These are phyloP conservation scores for Erebia epiphron DNA, from an alignment of 2,888 invertebrate genomes.

Conservation along the genomic window DNA sequence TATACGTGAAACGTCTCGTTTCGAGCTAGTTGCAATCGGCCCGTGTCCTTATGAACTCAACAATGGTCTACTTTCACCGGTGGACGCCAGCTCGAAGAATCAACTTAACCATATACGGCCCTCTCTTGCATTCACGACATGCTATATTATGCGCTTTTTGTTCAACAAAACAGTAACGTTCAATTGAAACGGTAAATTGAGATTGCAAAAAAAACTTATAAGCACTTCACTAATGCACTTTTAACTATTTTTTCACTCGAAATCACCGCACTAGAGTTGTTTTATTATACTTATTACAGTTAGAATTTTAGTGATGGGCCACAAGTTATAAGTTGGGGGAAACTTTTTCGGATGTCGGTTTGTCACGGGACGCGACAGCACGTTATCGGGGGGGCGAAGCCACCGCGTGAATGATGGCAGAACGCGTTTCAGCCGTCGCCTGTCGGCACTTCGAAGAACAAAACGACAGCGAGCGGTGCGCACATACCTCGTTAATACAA, in stretches of 20 bases:
- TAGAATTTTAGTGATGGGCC: constrained; percentile 58
- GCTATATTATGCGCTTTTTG: constrained; percentile 71
- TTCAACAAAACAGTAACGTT: constrained; percentile 78
- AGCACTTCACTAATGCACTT: constrained; percentile 61
- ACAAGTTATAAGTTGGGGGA: constrained; percentile 66
- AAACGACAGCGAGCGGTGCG: constrained; percentile 52
- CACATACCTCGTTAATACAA: constrained; percentile 36
- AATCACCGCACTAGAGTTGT: constrained; percentile 64
- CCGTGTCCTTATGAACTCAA: constrained; percentile 80
- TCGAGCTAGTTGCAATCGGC: constrained; percentile 69
- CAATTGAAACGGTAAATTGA: constrained; percentile 75
- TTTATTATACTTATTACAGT: constrained; percentile 51
- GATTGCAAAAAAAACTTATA: constrained; percentile 63
- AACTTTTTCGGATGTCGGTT: constrained; percentile 73
- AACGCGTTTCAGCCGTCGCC: constrained; percentile 26
- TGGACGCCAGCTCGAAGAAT: constrained; percentile 66
- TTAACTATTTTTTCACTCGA: constrained; percentile 51
- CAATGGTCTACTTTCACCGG: constrained; percentile 81
- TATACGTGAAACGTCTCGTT: constrained; percentile 73
- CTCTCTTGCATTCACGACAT: constrained; percentile 67
- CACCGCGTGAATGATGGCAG: constrained; percentile 65
- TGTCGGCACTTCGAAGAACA: constrained; percentile 48
- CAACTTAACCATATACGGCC: constrained; percentile 73
- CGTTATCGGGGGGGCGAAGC: constrained; percentile 59
- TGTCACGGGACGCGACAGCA: constrained; percentile 50